Evolutionary conservation across 2,888 invertebrate species (phyloP).

Genomic region (Cephus pygmeus): DNA sequence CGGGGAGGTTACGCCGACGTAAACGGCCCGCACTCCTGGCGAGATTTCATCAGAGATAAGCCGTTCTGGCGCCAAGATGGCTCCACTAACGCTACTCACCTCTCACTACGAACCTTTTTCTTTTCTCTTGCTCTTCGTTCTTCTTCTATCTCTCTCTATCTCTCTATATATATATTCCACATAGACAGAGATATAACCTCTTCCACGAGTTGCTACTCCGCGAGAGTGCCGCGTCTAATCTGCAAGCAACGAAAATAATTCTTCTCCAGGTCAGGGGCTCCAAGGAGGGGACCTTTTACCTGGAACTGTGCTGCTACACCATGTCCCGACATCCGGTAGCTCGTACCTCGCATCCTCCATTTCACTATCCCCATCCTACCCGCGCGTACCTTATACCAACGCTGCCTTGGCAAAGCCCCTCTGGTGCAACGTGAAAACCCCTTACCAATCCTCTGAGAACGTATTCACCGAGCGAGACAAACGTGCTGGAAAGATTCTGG

Average conservation of each 20-base stretch:
- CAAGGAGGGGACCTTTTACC: not conserved
- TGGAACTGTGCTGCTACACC: not conserved
- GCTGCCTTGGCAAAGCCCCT: not conserved
- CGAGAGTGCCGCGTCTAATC: slow-evolving; percentile 5
- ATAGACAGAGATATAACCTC: slow-evolving; percentile 14
- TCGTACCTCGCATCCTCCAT: not conserved
- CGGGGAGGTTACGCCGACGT: not conserved
- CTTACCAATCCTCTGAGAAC: not conserved
- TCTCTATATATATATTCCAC: not conserved
- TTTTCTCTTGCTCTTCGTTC: slow-evolving; percentile 5
- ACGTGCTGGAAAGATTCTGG: not conserved
- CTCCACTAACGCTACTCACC: not conserved
- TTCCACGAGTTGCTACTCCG: slow-evolving; percentile 17
- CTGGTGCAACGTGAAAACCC: not conserved
- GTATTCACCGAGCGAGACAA: not conserved
- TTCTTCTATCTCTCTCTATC: slow-evolving; percentile 6
- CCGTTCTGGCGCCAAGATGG: not conserved
- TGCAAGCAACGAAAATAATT: slow-evolving; percentile 8
- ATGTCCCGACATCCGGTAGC: not conserved
- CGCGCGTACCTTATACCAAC: not conserved
- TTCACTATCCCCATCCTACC: not conserved
- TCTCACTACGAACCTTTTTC: slow-evolving; percentile 12
- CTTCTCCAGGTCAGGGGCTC: slow-evolving; percentile 3
- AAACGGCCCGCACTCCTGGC: slow-evolving; percentile 1
- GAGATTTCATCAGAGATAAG: slow-evolving; percentile 8